A percentile compares a stretch with the other conserved stretches of the same genome.
Conservation (phyloP, 2,797 vertebrate genomes). For the Pelochelys cantorii region DNA sequence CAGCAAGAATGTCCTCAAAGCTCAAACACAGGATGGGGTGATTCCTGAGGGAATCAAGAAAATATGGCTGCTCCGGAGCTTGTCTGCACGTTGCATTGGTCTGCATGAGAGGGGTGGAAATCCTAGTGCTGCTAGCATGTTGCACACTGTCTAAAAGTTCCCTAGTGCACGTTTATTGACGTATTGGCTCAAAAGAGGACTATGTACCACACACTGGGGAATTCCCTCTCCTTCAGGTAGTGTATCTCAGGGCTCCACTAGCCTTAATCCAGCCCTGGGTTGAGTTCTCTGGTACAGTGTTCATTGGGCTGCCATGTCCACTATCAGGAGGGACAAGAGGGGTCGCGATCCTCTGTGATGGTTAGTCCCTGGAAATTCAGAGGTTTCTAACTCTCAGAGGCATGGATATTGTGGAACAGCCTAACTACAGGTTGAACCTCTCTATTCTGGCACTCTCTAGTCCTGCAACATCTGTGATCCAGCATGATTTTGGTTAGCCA, state of each 20-base stretch:
- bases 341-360: fast-evolving
- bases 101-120: background rate
- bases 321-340: background rate
- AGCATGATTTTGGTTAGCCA: too few relatives aligned
- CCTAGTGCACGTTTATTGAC: background rate
- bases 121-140: background rate
- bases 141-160: background rate
- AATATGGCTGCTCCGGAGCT: background rate
- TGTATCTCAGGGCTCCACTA: background rate
- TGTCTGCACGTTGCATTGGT: background rate
- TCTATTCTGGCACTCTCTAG: too few relatives aligned
- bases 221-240: background rate
- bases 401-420: background rate
- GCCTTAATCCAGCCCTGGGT: background rate
- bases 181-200: background rate
- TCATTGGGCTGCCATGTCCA: background rate
- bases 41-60: background rate
- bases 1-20: background rate
- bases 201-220: background rate
- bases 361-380: background rate
- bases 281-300: background rate
- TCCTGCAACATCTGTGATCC: too few relatives aligned
- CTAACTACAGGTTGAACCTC: background rate
- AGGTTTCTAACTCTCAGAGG: background rate
- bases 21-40: background rate